Percentiles rank a stretch among this genome's conserved stretches.
Evolutionary conservation across 2,797 vertebrate genomes (phyloP).

Genomic region (Rhyacichthys aspro): DNA sequence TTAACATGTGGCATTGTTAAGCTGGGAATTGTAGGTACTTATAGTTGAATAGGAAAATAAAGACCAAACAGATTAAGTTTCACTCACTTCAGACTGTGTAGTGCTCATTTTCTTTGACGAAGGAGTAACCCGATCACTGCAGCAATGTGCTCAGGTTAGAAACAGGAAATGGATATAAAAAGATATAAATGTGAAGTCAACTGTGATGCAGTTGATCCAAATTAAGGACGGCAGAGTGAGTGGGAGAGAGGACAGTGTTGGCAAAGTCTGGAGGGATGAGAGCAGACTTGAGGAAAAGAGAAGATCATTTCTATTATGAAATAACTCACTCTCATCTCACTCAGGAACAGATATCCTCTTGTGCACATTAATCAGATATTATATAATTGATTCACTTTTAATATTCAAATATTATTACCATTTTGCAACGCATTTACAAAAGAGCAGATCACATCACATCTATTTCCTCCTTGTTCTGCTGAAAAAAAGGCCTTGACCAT

Average conservation of each 20-base stretch:
- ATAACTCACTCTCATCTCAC: no score
- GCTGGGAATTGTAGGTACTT: constrained; percentile 15
- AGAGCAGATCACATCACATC: no score
- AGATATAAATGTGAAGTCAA: constrained; percentile 42
- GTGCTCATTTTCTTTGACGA: neutral
- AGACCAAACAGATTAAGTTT: constrained; percentile 39
- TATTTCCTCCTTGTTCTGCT: no score
- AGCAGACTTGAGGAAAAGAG: neutral
- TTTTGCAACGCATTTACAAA: no score
- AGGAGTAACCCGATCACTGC: constrained; percentile 31
- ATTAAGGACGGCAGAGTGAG: constrained; percentile 45
- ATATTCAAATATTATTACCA: no score
- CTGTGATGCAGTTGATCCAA: constrained; percentile 47
- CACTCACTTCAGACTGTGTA: neutral
- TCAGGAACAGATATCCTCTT: no score
- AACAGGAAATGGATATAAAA: constrained; percentile 29
- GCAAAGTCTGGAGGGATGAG: constrained; percentile 16
- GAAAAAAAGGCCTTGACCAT: no score
- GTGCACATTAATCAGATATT: no score
- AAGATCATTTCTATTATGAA: no score
- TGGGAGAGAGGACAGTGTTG: constrained; percentile 35
- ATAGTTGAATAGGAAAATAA: constrained; percentile 26
- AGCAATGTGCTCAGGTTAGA: constrained; percentile 24
- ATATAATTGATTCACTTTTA: no score
- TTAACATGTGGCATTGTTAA: constrained; percentile 28